Percentiles rank a stretch among this genome's conserved stretches.
These are phyloP conservation scores for Trisateles emortualis DNA, from an alignment of 2,888 invertebrate genomes.

Conservation along the genomic window DNA sequence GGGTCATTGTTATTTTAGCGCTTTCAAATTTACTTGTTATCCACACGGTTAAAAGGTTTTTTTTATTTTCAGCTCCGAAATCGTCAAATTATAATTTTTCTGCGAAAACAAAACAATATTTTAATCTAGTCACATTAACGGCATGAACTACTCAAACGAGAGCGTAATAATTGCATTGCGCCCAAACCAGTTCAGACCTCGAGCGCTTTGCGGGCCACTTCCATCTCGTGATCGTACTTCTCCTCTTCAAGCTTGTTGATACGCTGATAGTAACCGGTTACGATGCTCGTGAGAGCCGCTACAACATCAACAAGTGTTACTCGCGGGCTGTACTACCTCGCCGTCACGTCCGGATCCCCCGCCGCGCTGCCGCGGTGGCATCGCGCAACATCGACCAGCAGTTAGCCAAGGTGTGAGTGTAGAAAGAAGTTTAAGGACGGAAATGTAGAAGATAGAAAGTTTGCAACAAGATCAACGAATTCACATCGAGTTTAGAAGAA, in stretches of 20 bases:
- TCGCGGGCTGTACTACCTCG: conserved; percentile 48
- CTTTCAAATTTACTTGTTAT: conserved; percentile 78
- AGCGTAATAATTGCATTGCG: conserved; percentile 74
- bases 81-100: conserved; percentile 73
- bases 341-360: conserved; percentile 35
- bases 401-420: conserved; percentile 72
- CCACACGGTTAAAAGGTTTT: conserved; percentile 82
- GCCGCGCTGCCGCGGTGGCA: conserved; percentile 33
- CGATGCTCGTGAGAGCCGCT: conserved; percentile 90
- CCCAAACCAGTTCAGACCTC: conserved; percentile 92
- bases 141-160: conserved; percentile 83
- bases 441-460: conserved; percentile 72
- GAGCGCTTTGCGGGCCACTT: conserved; percentile 97
- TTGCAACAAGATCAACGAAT: conserved; percentile 66
- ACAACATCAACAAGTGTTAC: conserved; percentile 83
- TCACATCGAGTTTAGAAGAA: conserved; percentile 77
- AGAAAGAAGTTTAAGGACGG: conserved; percentile 66
- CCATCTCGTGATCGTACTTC: conserved; percentile 99
- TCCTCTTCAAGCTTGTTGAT: conserved; percentile 94
- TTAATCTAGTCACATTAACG: conserved; percentile 82
- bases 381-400: conserved; percentile 65
- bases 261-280: conserved; percentile 93
- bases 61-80: conserved; percentile 75
- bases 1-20: conserved; percentile 82
- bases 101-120: conserved; percentile 81